Evolutionary conservation across 2,888 invertebrate species (phyloP), one percentile per base, ranked within the genome.

Genomic region (Heteromyza rotundicornis): DNA sequence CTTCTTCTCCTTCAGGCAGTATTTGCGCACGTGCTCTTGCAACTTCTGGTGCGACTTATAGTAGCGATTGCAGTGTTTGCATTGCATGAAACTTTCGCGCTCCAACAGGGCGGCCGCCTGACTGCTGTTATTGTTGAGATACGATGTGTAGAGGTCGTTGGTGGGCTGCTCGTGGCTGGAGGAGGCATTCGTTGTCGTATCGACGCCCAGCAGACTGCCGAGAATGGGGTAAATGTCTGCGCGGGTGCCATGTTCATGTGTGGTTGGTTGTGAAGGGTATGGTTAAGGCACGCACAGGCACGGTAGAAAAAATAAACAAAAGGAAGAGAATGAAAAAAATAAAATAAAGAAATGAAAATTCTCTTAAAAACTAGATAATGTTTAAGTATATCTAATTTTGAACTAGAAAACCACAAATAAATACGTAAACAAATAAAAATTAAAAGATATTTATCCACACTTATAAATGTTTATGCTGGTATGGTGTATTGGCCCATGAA

Each of bases 1-100:
- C 65, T 82, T 81, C 70, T 82, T 82, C 59, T 82, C 79, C 65
- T 82, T 82, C 2, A 82, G 71, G 61, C 82, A 82, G 64, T 82
- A 82, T 67, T 82, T 83, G 24, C 81, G 75, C 19, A 82, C 80
- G 65, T 82, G 82, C 52, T 81, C 80, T 66, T 80, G 79, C 22
- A 82, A 62, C 61, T 83, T 83, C 52, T 79, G 81, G n/a, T 69
- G 66, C 10, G 76, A 78, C 49, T 79, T 80, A 59, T 82, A 82
- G 20, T 78, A 79, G n/a, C 82, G 80, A 65, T 78, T 79, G 64
- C 82, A 82, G 59, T 79, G 76, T 20, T 78, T 80, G 66, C 82
- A 82, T 60, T 82, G 82, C 73, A 80, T 79, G 27, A 75, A 79
- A 19, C 73, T 68, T 52, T 75, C 77, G 5, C 79, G 73, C 58